Evolutionary conservation across 1,140 invertebrate genomes (phyloP).

Genomic region (Drosophila subpulchrella): DNA sequence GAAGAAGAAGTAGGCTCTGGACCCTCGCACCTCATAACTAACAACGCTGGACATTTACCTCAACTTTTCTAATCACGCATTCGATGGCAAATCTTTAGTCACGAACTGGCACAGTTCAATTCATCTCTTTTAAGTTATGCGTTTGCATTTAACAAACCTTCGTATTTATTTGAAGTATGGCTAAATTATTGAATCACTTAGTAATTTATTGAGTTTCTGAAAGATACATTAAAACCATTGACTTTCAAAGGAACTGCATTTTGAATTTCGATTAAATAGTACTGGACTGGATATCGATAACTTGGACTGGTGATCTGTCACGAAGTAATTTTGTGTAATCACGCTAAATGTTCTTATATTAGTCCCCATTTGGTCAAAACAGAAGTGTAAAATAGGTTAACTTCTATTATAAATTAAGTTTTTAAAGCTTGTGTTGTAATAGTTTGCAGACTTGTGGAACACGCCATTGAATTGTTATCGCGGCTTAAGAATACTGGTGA

Average conservation of each 20-base stretch:
- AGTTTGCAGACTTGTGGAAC: background rate
- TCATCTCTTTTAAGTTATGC: slow-evolving; percentile 63
- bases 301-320: background rate
- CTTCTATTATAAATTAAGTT: slow-evolving; percentile 1
- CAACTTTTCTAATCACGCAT: slow-evolving; percentile 32
- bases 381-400: background rate
- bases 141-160: slow-evolving; percentile 57
- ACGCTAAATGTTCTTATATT: background rate
- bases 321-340: background rate
- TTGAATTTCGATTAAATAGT: slow-evolving; percentile 3
- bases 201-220: slow-evolving; percentile 78
- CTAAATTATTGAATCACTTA: slow-evolving; percentile 41
- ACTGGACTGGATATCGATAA: slow-evolving; percentile 1
- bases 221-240: slow-evolving; percentile 51
- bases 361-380: background rate
- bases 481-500: slow-evolving; percentile 13
- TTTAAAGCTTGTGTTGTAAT: background rate
- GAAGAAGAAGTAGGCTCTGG: slow-evolving; percentile 79
- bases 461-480: background rate
- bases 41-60: slow-evolving; percentile 37
- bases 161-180: slow-evolving; percentile 64
- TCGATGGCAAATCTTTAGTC: slow-evolving; percentile 43
- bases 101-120: slow-evolving; percentile 44
- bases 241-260: slow-evolving; percentile 30
- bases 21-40: background rate